Evolutionary conservation across 1,140 invertebrate genomes (phyloP).

Genomic region (Drosophila ercepeae): DNA sequence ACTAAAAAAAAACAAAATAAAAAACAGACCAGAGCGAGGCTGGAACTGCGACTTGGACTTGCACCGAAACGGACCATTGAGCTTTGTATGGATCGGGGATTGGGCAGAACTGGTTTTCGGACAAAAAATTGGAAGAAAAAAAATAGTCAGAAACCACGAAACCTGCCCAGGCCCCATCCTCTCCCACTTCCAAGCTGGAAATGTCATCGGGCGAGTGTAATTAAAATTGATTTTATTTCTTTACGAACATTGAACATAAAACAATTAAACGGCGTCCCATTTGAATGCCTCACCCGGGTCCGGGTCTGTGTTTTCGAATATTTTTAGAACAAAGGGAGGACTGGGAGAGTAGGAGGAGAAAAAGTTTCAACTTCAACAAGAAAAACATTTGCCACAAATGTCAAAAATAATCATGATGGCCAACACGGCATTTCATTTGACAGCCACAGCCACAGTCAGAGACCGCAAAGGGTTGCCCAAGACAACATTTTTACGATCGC

Average conservation of each 20-base stretch:
- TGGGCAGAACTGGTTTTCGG: conserved; percentile 40
- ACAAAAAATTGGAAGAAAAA: not conserved
- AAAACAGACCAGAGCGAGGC: conserved; percentile 17
- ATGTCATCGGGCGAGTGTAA: conserved; percentile 70
- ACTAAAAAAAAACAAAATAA: conserved; percentile 9
- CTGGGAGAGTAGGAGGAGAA: conserved; percentile 32
- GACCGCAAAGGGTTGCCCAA: conserved; percentile 60
- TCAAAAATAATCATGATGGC: conserved; percentile 79
- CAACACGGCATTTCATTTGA: conserved; percentile 77
- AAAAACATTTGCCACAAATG: conserved; percentile 76
- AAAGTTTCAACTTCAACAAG: conserved; percentile 14
- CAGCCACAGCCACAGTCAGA: conserved; percentile 24
- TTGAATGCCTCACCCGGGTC: not conserved
- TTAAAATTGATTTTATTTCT: conserved; percentile 75
- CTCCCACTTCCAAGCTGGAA: conserved; percentile 15
- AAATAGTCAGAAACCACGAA: conserved; percentile 17
- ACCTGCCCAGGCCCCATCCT: not conserved
- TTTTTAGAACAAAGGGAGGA: conserved; percentile 50
- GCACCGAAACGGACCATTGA: conserved; percentile 37
- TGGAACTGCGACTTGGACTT: conserved; percentile 26
- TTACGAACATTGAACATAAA: conserved; percentile 55
- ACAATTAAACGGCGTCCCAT: conserved; percentile 68
- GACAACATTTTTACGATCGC: conserved; percentile 66
- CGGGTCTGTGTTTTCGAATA: conserved; percentile 49
- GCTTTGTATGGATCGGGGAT: conserved; percentile 21